phyloP scores from a whole-genome alignment of 2,888 invertebrate genomes.

The Sphaerophoria taeniata region DNA sequence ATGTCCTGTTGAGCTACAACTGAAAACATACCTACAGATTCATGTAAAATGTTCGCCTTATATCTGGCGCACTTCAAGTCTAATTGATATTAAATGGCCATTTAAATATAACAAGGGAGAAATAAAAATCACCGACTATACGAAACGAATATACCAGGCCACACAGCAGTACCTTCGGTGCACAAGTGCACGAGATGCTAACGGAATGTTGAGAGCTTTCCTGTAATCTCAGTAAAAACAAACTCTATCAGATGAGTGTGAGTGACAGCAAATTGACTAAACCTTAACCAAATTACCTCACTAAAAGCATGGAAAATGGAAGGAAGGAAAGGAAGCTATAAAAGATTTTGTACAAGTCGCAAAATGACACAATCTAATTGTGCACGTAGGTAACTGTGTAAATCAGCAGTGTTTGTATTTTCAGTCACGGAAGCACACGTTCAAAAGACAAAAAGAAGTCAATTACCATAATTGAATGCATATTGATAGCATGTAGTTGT shows the following conservation, averaged over 20 bases:
- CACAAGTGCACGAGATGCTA: slow-evolving; percentile 27
- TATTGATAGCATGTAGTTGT: slow-evolving; percentile 43
- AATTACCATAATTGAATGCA: slow-evolving; percentile 44
- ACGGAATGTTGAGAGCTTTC: slow-evolving; percentile 59
- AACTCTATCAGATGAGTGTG: slow-evolving; percentile 65
- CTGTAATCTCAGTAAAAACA: slow-evolving; percentile 63
- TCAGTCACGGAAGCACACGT: slow-evolving; percentile 39
- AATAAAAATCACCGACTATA: neutral
- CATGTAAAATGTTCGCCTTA: neutral
- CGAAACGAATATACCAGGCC: neutral
- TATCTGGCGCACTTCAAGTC: neutral
- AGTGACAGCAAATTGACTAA: slow-evolving; percentile 69
- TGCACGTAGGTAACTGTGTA: slow-evolving; percentile 30
- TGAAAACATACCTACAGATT: neutral
- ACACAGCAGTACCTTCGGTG: neutral
- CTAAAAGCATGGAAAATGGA: slow-evolving; percentile 65
- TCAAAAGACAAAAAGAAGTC: slow-evolving; percentile 32
- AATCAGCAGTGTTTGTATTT: slow-evolving; percentile 22
- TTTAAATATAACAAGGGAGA: neutral
- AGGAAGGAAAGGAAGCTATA: slow-evolving; percentile 52
- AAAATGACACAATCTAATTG: slow-evolving; percentile 64
- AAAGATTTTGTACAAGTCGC: slow-evolving; percentile 60
- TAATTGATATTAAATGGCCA: slow-evolving; percentile 29
- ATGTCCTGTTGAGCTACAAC: too few species aligned
- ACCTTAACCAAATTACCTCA: slow-evolving; percentile 71